Conservation (phyloP, 2,888 invertebrate species). For the Polyommatus icarus region DNA sequence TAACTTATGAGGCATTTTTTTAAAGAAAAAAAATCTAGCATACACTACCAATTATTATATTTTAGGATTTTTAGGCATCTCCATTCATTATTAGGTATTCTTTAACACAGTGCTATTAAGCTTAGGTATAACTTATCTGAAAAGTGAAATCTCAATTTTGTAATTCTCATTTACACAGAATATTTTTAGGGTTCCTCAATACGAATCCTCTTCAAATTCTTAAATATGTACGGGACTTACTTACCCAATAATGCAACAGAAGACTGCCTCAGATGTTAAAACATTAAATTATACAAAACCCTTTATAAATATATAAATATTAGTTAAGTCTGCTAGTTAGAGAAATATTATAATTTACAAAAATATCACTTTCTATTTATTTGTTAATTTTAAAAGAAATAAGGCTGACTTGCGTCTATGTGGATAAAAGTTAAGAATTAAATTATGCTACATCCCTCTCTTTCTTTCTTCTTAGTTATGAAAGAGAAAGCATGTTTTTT, state of each 20-base stretch:
- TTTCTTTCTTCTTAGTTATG: background rate
- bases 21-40: background rate
- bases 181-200: background rate
- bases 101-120: background rate
- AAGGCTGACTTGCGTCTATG: no score
- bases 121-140: background rate
- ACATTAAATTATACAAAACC: constrained; percentile 18
- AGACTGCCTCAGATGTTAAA: constrained; percentile 24
- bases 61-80: background rate
- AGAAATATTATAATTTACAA: background rate
- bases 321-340: constrained; percentile 20
- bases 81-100: background rate
- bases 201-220: background rate
- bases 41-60: background rate
- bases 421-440: no score
- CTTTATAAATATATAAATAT: constrained; percentile 23
- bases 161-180: background rate
- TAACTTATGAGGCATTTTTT: constrained; percentile 12
- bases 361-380: background rate
- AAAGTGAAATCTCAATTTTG: background rate
- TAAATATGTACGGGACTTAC: background rate
- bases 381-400: background rate
- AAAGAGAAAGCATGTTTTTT: background rate
- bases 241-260: constrained; percentile 6
- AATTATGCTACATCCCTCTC: background rate